Evolutionary conservation across 53 echinoderm and acorn worm genomes (phyloP).

Genomic region (Holothuria leucospilota): DNA sequence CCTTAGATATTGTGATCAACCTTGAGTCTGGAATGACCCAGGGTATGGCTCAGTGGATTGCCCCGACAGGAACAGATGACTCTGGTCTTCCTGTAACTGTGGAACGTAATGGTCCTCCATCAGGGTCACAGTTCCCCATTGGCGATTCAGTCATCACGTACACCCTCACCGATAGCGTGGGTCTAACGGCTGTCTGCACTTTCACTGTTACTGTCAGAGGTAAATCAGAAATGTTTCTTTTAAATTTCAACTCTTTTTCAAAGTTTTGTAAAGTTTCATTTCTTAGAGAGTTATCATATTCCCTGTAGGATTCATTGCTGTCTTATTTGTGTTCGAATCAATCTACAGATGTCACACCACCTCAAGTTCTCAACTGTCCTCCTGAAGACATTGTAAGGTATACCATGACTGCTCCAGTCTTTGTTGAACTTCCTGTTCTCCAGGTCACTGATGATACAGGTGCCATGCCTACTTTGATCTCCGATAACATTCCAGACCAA

Average conservation of each 20-base stretch:
- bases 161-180: not conserved
- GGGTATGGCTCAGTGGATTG: conserved; percentile 13
- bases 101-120: not conserved
- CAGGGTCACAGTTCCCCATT: conserved; percentile 18
- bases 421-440: conserved; percentile 21
- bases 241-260: too few species aligned
- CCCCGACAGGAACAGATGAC: conserved; percentile 36
- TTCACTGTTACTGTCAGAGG: conserved; percentile 14
- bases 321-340: too few species aligned
- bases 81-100: conserved; percentile 24
- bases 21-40: conserved; percentile 23
- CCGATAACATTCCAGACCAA: not conserved
- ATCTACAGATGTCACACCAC: conserved; percentile 17
- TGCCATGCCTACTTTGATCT: not conserved
- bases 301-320: too few species aligned
- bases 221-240: not conserved
- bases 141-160: conserved; percentile 27
- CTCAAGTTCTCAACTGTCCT: conserved; percentile 32
- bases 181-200: not conserved
- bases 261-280: too few species aligned
- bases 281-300: too few species aligned
- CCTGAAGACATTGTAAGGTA: not conserved
- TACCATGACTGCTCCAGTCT: not conserved
- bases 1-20: not conserved
- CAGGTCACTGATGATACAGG: conserved; percentile 28